Evolutionary conservation across 2,113 vertebrate species (phyloP).

Genomic region (Myrmecobius fasciatus): DNA sequence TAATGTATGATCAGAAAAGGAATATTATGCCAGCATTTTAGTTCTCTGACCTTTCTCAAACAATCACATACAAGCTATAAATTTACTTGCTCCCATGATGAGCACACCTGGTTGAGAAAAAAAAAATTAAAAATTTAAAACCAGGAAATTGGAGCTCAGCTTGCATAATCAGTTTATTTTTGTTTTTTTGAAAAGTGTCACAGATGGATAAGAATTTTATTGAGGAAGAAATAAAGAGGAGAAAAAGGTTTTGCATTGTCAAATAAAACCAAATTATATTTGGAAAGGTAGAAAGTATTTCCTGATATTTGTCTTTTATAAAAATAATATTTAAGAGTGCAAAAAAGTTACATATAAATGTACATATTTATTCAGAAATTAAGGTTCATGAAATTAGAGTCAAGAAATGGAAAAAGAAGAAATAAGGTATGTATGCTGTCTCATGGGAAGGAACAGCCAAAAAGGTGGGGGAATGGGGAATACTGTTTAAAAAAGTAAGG

Average conservation of each 20-base stretch:
- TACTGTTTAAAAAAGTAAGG: not conserved
- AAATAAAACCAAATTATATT: not conserved
- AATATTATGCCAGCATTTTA: slow-evolving; percentile 6
- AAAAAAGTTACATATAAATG: not conserved
- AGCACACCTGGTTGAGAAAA: slow-evolving; percentile 15
- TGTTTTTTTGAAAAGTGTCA: slow-evolving; percentile 17
- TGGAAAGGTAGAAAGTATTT: slow-evolving; percentile 11
- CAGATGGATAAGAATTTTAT: not conserved
- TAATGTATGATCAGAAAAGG: not conserved
- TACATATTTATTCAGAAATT: not conserved
- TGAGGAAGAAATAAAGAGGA: slow-evolving; percentile 2
- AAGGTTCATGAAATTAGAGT: not conserved
- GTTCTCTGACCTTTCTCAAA: not conserved
- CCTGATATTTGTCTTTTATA: not conserved
- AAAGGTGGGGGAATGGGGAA: not conserved
- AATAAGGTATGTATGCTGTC: not conserved
- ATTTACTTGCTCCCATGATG: not conserved
- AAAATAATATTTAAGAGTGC: not conserved
- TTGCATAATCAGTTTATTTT: slow-evolving; percentile 10
- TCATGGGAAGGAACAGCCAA: not conserved
- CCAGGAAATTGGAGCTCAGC: not conserved
- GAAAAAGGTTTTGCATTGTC: not conserved
- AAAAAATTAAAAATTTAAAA: not conserved
- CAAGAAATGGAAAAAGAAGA: not conserved
- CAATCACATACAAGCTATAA: not conserved